Conservation (phyloP, 2,888 invertebrate species). For the Nomada hirtipes region DNA sequence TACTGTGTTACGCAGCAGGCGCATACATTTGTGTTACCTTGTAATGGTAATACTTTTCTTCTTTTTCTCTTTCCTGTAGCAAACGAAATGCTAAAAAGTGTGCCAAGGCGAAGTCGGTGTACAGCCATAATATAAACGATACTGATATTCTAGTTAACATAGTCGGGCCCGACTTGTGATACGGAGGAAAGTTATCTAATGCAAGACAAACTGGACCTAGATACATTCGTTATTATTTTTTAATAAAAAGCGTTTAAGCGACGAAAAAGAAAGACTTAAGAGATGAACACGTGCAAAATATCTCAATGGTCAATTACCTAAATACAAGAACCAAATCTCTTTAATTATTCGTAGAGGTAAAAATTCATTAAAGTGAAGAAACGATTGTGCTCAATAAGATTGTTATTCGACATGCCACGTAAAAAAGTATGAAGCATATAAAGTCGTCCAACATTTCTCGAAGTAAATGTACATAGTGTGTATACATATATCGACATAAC, state of each 20-base stretch:
- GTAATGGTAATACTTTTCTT: slow-evolving; percentile 12
- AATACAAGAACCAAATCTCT: too few species aligned
- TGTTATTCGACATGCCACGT: too few species aligned
- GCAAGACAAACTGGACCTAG: background rate
- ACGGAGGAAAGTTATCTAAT: background rate
- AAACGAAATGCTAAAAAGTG: slow-evolving; percentile 38
- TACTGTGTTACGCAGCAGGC: slow-evolving; percentile 2
- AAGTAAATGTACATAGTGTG: too few species aligned
- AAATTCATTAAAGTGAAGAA: too few species aligned
- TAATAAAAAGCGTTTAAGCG: background rate
- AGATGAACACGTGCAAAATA: background rate
- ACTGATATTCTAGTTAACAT: slow-evolving; percentile 17
- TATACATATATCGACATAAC: background rate
- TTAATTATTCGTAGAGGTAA: too few species aligned
- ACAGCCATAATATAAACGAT: slow-evolving; percentile 3
- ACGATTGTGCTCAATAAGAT: too few species aligned
- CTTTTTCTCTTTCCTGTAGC: background rate
- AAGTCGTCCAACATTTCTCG: too few species aligned
- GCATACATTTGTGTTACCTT: slow-evolving; percentile 20
- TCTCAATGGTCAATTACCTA: too few species aligned
- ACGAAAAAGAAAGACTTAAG: background rate
- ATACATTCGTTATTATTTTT: background rate
- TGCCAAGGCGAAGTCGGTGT: slow-evolving; percentile 47
- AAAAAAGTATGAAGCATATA: too few species aligned
- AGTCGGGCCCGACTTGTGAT: background rate